Base-by-base conservation (phyloP, 2,797 vertebrate genomes). In the Myotis planiceps region DNA sequence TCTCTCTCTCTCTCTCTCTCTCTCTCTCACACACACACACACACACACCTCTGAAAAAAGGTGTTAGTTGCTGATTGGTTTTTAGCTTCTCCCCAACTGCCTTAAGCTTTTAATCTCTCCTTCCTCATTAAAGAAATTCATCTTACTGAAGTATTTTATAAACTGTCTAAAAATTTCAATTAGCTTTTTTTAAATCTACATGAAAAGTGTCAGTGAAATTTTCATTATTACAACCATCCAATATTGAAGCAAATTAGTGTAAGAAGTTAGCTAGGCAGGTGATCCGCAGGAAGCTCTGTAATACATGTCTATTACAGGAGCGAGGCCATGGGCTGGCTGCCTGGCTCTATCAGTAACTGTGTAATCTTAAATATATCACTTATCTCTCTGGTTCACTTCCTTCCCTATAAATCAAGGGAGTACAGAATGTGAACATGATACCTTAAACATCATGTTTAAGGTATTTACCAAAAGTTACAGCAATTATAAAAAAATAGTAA, bases 141-240 rank as follows among this genome's bases (percentile, higher is more conserved):
- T 65, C 58, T 83, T 58, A 86, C 16, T 83, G 53, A 39, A 80
- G 6, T 90, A 76, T 80, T 84, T 94, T 91, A 93, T 60, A 96
- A 87, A 78, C 71, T 84, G 47, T 55, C 79, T 66, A 60, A 95
- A 95, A 63, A n/a, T 66, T 82, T 78, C 76, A 90, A 69, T 95
- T 69, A 91, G 34, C n/a, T 68, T 72, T 53, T 96, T 88, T 80
- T 27, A 0, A 60, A 94, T 72, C 71, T 39, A 63, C 55, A 74
- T 71, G 25, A 88, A 92, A 81, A 74, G 9, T 66, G 1, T 74
- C 66, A 21, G 9, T 84, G 34, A 92, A 78, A 78, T 78, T 58
- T 42, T 95, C 75, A 83, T 72, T 47, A 88, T 86, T 72, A 89
- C 21, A 74, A 53, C 10, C 49, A 87, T 51, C 32, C 10, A 45